A percentile compares a stretch with the other conserved stretches of the same genome.
Conservation (phyloP, 2,113 vertebrate species). For the Ochotona curzoniae region DNA sequence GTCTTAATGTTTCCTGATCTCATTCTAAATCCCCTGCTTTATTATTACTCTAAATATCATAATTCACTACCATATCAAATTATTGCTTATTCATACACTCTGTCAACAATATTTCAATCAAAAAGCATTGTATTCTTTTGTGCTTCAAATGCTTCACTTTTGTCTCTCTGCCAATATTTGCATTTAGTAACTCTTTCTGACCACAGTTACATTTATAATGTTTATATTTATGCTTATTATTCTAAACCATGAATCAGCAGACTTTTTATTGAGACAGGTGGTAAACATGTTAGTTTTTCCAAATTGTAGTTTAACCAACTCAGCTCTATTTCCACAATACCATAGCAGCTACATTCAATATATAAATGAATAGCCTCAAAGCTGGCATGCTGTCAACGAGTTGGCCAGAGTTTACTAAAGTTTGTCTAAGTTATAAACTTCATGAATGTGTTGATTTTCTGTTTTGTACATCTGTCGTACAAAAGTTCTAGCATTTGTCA, state of each 20-base stretch:
- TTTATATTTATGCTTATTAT: not conserved
- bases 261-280: not conserved
- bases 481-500: conserved; percentile 16
- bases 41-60: not conserved
- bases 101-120: not conserved
- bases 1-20: conserved; percentile 3
- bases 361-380: conserved; percentile 21
- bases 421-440: not conserved
- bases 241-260: not conserved
- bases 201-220: conserved; percentile 2
- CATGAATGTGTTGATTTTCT: not conserved
- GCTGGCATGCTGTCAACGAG: not conserved
- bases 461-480: not conserved
- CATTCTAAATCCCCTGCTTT: not conserved
- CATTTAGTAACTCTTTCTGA: conserved; percentile 21
- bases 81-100: not conserved
- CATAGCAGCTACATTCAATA: not conserved
- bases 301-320: not conserved
- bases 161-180: not conserved
- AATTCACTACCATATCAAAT: not conserved
- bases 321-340: not conserved
- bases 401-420: not conserved
- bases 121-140: not conserved
- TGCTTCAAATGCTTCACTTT: not conserved
- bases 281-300: conserved; percentile 3